A percentile compares a stretch with the other conserved stretches of the same genome.
These are phyloP conservation scores for Pegoplata infirma DNA, from an alignment of 2,888 invertebrate species.

Conservation along the genomic window DNA sequence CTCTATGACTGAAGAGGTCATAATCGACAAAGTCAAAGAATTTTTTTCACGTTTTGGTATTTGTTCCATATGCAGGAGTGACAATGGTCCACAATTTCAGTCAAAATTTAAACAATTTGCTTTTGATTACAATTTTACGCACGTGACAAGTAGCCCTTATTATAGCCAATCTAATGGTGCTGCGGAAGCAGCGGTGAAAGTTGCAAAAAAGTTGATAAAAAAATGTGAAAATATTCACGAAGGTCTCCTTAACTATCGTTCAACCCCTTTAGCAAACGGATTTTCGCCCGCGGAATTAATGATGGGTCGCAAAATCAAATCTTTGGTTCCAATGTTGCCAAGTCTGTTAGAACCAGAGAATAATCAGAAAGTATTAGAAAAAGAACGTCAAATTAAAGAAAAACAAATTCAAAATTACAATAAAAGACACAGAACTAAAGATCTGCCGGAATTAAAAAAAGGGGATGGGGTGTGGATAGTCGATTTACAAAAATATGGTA, in stretches of 20 bases:
- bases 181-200: constrained; percentile 7
- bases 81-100: constrained; percentile 32
- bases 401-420: constrained; percentile 2
- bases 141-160: constrained; percentile 20
- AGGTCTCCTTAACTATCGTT: constrained; percentile 3
- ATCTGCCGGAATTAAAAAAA: not conserved
- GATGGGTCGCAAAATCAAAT: constrained; percentile 31
- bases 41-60: constrained; percentile 17
- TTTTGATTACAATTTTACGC: not conserved
- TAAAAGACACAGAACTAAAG: not conserved
- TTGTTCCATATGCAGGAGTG: constrained; percentile 22
- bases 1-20: constrained; percentile 11
- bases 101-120: constrained; percentile 25
- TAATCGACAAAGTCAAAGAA: constrained; percentile 27
- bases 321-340: constrained; percentile 13
- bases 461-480: constrained; percentile 9
- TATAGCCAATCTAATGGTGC: constrained; percentile 29
- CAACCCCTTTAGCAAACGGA: constrained; percentile 35
- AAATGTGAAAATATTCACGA: constrained; percentile 15
- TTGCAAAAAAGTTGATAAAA: constrained; percentile 16
- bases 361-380: not conserved
- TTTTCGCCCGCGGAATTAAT: constrained; percentile 47
- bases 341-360: constrained; percentile 9
- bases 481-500: not conserved
- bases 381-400: not conserved